Conservation (phyloP, 2,113 vertebrate species). For the Myrmecobius fasciatus region DNA sequence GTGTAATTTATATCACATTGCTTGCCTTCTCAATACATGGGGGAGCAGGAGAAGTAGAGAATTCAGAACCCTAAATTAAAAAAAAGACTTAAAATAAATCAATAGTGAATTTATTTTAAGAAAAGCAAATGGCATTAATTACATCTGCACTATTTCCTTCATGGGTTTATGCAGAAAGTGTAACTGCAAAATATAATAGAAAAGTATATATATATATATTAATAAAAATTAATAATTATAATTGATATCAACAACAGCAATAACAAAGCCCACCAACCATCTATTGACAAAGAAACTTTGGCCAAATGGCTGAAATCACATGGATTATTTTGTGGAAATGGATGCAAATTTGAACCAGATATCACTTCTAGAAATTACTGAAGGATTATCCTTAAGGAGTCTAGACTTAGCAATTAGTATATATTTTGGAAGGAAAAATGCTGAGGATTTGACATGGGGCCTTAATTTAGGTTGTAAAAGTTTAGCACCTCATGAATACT, state of each 20-base stretch:
- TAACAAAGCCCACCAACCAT: neutral
- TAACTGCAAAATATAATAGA: neutral
- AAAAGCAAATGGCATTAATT: neutral
- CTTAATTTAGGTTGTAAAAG: neutral
- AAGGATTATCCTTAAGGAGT: neutral
- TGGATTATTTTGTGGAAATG: neutral
- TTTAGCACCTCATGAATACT: neutral
- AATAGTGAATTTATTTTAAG: neutral
- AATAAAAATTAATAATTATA: neutral
- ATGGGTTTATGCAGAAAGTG: neutral
- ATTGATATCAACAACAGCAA: neutral
- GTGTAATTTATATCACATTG: neutral
- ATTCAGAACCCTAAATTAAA: neutral
- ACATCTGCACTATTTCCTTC: neutral
- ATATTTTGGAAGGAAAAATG: neutral
- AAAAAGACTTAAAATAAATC: neutral
- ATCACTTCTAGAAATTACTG: neutral
- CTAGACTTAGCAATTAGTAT: neutral
- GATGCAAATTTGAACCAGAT: neutral
- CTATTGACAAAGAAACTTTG: neutral
- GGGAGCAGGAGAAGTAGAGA: neutral
- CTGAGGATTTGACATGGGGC: neutral
- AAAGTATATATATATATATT: neutral
- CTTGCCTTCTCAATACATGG: neutral
- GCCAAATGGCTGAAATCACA: neutral